Base-by-base conservation (phyloP, 37 sponge, comb jelly and placozoan species). In the Diacarnus erythraeanus region DNA sequence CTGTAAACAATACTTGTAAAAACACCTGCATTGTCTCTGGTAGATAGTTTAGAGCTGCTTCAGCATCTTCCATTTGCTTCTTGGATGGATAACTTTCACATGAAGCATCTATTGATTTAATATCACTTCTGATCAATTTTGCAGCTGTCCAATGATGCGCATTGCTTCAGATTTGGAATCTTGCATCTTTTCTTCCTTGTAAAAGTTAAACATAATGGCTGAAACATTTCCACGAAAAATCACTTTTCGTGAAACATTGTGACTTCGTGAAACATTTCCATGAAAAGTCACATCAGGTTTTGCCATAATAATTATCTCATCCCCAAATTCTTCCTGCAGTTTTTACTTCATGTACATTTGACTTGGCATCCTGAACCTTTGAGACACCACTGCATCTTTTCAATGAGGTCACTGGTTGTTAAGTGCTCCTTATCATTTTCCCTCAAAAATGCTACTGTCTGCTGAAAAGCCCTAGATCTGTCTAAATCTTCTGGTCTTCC, bases 231-330 rank as follows among this genome's bases (percentile, higher is more conserved):
- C 17, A 10, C 10, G 17, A 54, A 54, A 54, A 17, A 20, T 54
- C 10, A 10, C 10, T 20, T 17, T 20, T 54, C 56, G 17, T 10
- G 56, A 20, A 20, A 20, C 56, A 10, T 54, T 54, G 10, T 17
- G 17, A 54, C 10, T 54, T 10, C 10, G 56, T 54, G n/a, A n/a
- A n/a, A n/a, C n/a, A n/a, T n/a, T n/a, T n/a, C n/a, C n/a, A n/a
- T n/a, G n/a, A n/a, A n/a, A n/a, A n/a, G n/a, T n/a, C n/a, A n/a
- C n/a, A n/a, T n/a, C n/a, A n/a, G n/a, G n/a, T n/a, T n/a, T n/a
- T n/a, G n/a, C n/a, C n/a, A n/a, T n/a, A 54, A 54, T 54, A 54
- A 54, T 54, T 54, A 54, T 54, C 56, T 54, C 56, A 54, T 54
- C 56, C 10, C 56, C 17, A 54, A 54, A 54, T 54, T n/a, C n/a